Percentiles rank a stretch among this genome's conserved stretches.
Conservation (phyloP, 2,113 vertebrate species). For the Aythya baeri region DNA sequence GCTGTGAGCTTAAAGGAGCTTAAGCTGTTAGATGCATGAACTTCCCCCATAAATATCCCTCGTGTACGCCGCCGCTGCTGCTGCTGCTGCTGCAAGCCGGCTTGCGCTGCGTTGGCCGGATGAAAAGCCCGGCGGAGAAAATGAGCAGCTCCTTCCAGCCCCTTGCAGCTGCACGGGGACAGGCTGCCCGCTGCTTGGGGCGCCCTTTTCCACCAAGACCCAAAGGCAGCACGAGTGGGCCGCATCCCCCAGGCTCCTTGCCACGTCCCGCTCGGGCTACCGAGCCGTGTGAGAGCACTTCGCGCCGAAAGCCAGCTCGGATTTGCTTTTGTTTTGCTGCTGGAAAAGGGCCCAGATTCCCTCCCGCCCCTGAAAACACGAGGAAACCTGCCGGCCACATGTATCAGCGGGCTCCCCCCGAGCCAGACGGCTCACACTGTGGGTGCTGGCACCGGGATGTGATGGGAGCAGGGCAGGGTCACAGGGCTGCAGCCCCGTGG, state of each 20-base stretch:
- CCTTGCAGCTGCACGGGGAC: background rate
- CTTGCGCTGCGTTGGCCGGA: background rate
- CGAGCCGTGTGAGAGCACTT: background rate
- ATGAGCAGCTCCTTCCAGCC: constrained; percentile 39
- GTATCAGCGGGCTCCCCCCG: background rate
- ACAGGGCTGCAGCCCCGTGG: fast-evolving
- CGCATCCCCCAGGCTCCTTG: fast-evolving
- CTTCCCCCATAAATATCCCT: constrained; percentile 77
- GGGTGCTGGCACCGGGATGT: fast-evolving
- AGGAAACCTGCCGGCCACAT: constrained; percentile 57
- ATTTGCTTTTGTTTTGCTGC: constrained; percentile 57
- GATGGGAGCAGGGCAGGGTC: fast-evolving
- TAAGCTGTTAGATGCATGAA: constrained; percentile 83
- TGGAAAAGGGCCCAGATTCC: constrained; percentile 64
- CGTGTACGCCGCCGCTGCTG: background rate
- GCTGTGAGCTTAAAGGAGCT: constrained; percentile 77
- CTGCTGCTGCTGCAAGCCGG: constrained; percentile 4
- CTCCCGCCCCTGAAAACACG: constrained; percentile 14
- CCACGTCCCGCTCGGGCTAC: background rate
- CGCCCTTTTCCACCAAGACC: background rate
- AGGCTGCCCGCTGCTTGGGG: background rate
- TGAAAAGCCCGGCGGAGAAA: constrained; percentile 37
- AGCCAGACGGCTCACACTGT: fast-evolving
- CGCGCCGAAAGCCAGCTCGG: background rate
- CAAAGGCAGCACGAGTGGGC: background rate